Conservation (phyloP, 2,113 vertebrate species). For the rabbit (Oryctolagus cuniculus) region mOryCun1.1 NC_091445.1:88644501-88645000, state of each 20-base stretch:
- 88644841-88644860: background rate
- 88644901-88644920: background rate
- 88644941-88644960: no score
- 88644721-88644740: background rate
- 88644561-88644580: no score
- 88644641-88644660: background rate
- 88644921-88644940: no score
- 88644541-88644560: no score
- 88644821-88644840: background rate
- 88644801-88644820: background rate
- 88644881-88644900: background rate
- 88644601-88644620: no score
- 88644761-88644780: background rate
- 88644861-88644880: background rate
- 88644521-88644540: no score
- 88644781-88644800: background rate
- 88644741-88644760: background rate
- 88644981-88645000: no score
- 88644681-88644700: background rate
- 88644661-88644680: background rate
- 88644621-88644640: background rate
- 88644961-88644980: no score
- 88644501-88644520: no score
- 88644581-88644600: no score
- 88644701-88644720: background rate